phyloP scores from a whole-genome alignment of 2,113 vertebrate genomes.

The Dicerorhinus sumatrensis region DNA sequence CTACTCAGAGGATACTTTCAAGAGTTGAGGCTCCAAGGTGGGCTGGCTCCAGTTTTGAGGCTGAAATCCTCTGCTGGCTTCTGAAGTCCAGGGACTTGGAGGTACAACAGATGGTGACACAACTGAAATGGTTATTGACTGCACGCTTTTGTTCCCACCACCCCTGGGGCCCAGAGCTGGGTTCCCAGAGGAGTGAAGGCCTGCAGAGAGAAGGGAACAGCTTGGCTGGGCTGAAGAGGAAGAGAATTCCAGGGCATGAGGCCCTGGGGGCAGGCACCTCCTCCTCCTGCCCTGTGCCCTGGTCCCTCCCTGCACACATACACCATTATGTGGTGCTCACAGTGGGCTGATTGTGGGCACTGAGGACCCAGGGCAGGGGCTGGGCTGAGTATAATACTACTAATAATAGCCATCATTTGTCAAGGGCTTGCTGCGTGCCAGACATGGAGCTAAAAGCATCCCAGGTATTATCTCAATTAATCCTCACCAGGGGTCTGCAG shows the following conservation, averaged over 20 bases:
- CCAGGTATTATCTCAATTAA: not conserved
- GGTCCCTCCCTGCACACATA: not conserved
- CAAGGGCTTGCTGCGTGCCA: not conserved
- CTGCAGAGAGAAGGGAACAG: not conserved
- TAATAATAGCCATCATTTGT: not conserved
- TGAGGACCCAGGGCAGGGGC: not conserved
- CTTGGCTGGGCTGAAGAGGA: constrained; percentile 25
- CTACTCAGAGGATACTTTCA: accelerated
- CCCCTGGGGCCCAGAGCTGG: not conserved
- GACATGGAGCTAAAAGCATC: not conserved
- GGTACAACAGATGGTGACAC: not conserved
- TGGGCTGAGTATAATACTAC: not conserved
- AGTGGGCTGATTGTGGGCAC: constrained; percentile 47
- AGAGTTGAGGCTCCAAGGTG: accelerated
- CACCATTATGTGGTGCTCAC: not conserved
- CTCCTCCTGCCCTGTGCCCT: not conserved
- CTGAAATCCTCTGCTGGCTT: not conserved
- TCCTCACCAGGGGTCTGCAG: not conserved
- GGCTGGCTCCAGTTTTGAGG: not conserved
- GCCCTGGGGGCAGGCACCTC: not conserved
- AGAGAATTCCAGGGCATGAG: not conserved
- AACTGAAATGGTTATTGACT: not conserved
- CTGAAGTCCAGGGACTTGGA: not conserved
- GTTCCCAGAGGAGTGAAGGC: not conserved
- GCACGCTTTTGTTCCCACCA: not conserved